Evolutionary conservation across 2,113 vertebrate species (phyloP), one percentile per base, ranked within the genome.

Genomic region (Pithys albifrons): DNA sequence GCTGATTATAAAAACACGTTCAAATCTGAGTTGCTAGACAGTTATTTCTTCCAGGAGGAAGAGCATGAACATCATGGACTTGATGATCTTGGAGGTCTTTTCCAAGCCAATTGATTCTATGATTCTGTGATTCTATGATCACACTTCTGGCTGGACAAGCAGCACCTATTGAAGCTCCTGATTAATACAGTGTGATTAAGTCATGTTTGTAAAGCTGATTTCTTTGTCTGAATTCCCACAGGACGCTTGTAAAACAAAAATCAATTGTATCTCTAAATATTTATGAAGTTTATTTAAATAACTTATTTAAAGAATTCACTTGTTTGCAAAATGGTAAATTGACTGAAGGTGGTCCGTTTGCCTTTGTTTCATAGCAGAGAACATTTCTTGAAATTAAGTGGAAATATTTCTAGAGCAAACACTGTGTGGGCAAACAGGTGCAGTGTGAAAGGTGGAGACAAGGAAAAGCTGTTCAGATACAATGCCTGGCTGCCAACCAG

Each of bases 241-340:
- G 22, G n/a, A 43, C 7, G 16, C 72, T 54, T 4, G 3, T 59
- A 71, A 93, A 88, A 35, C 25, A 85, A 88, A 93, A 82, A 41
- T 51, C 71, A 73, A 64, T 48, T 54, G 27, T 37, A 71, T 48
- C 13, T 77, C 59, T 83, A 78, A 88, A 82, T 74, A 93, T 61
- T 94, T 64, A 83, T 74, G 8, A 91, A 51, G 27, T 64, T 89
- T 57, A 78, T 75, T 84, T 92, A 75, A 89, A 87, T 83, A 84
- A 89, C 75, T 67, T 57, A 78, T 82, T 84, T 89, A 75, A 89
- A 87, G 80, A 84, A 89, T 75, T 67, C 29, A 19, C n/a, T 39
- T 90, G 72, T 84, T 90, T 90, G 64, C 65, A 84, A 71, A 77
- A 77, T 14, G 57, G 65, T n/a, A 71, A 71, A 84, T 71, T 51